Percentiles rank a stretch among this genome's conserved stretches.
phyloP scores from a whole-genome alignment of 2,113 vertebrate genomes.

The Ariopsis seemanni region DNA sequence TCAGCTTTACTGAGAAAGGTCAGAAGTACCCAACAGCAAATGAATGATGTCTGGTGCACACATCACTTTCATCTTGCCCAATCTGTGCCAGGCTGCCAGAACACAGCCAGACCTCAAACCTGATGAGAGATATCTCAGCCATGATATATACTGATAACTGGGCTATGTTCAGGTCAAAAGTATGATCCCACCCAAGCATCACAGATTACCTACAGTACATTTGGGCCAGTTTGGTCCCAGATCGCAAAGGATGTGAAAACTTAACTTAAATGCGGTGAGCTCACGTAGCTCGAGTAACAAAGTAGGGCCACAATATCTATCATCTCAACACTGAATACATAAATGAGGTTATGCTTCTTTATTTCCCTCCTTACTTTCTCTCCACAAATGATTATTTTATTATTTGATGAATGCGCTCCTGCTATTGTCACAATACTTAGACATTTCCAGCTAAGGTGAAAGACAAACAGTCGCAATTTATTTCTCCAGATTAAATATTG shows the following conservation, averaged over 20 bases:
- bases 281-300: constrained; percentile 59
- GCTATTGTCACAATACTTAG: constrained; percentile 72
- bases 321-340: constrained; percentile 67
- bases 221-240: not conserved
- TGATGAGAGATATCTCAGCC: not conserved
- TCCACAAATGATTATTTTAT: constrained; percentile 67
- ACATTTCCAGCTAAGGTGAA: constrained; percentile 76
- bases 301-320: constrained; percentile 63
- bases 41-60: not conserved
- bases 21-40: constrained; percentile 63
- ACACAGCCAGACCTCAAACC: not conserved
- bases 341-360: constrained; percentile 48
- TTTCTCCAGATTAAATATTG: constrained; percentile 82
- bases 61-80: not conserved
- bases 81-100: not conserved
- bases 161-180: not conserved
- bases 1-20: constrained; percentile 73
- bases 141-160: not conserved
- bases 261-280: not conserved
- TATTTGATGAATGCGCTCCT: constrained; percentile 73
- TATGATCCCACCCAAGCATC: not conserved
- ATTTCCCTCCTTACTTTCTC: constrained; percentile 22
- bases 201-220: too few species aligned
- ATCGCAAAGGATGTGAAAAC: constrained; percentile 23
- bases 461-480: constrained; percentile 80